These are phyloP conservation scores for Pocillopora verrucosa DNA, from an alignment of 64 coral and sea anemone genomes.

Conservation along the genomic window DNA sequence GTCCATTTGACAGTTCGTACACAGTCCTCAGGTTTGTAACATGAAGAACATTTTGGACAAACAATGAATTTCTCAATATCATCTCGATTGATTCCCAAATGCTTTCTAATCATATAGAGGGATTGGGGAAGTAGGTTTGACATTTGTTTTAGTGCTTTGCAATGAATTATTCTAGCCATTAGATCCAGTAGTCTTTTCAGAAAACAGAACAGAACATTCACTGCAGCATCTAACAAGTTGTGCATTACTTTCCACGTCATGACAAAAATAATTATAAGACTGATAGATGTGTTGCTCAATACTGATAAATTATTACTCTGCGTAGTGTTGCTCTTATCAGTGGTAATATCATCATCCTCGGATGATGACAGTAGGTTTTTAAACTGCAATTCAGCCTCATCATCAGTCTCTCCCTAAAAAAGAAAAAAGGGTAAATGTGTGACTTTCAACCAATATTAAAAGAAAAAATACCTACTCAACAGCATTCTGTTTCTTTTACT, in stretches of 20 bases:
- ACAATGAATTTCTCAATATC: slow-evolving; percentile 16
- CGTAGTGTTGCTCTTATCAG: neutral
- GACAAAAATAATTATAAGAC: neutral
- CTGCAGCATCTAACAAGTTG: slow-evolving; percentile 4
- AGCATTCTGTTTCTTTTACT: no score
- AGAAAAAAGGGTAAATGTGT: no score
- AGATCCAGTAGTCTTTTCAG: neutral
- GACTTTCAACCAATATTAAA: no score
- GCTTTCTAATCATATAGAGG: neutral
- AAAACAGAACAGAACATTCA: neutral
- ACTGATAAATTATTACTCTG: neutral
- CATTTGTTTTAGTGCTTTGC: neutral
- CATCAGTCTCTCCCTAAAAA: no score
- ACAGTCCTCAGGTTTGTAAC: slow-evolving; percentile 17
- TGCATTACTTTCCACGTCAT: neutral
- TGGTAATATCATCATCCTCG: neutral
- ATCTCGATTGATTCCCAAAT: neutral
- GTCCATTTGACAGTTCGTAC: neutral
- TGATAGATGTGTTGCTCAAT: neutral
- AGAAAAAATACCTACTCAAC: no score
- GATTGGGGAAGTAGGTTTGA: neutral
- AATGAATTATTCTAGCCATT: neutral
- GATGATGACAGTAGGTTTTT: neutral
- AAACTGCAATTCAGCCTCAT: no score
- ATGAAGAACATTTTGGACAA: neutral